phyloP scores from a whole-genome alignment of 2,113 vertebrate species.

The Semicossyphus pulcher region DNA sequence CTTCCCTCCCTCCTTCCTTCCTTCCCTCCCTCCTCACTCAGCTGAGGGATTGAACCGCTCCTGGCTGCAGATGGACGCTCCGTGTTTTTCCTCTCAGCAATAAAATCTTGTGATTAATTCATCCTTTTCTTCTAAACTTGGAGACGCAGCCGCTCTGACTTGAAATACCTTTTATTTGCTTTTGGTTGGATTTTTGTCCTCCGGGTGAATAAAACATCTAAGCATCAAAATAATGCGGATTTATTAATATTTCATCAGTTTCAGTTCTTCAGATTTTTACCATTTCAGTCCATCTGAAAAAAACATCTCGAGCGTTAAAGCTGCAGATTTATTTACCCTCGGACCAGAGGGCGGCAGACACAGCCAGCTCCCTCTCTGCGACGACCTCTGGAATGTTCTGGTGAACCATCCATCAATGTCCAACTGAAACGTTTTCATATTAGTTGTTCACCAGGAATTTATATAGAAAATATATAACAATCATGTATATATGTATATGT shows the following conservation, averaged over 20 bases:
- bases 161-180: constrained; percentile 71
- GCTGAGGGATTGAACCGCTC: neutral
- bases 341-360: neutral
- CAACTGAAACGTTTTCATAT: no score
- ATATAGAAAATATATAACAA: no score
- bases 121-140: constrained; percentile 49
- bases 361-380: no score
- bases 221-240: constrained; percentile 66
- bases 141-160: constrained; percentile 43
- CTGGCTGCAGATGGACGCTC: neutral
- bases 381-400: no score
- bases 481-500: no score
- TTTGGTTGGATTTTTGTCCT: constrained; percentile 64
- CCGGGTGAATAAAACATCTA: constrained; percentile 66
- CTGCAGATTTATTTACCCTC: neutral
- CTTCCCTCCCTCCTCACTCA: neutral
- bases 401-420: no score
- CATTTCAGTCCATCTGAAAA: neutral
- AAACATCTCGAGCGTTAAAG: neutral
- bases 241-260: constrained; percentile 62
- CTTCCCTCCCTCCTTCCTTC: neutral
- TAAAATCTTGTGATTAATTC: constrained; percentile 26
- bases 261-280: constrained; percentile 25
- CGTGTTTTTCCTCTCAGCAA: neutral
- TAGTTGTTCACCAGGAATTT: no score